phyloP scores from a whole-genome alignment of 2,888 invertebrate genomes.

The Leptopilina myrica region DNA sequence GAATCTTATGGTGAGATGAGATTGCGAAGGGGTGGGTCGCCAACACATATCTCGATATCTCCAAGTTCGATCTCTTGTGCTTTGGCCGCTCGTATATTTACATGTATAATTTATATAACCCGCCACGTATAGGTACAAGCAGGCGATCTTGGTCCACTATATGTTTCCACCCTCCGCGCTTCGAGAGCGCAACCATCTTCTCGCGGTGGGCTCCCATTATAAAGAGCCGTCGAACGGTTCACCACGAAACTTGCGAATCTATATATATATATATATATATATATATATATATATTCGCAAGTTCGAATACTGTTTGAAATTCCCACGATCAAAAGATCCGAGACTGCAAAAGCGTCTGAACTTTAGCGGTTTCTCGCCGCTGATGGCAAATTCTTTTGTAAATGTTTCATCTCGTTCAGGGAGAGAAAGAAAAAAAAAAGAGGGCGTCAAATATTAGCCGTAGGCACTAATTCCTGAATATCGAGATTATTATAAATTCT shows the following conservation, averaged over 20 bases:
- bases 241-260: conserved; percentile 48
- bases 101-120: conserved; percentile 75
- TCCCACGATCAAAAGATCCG: conserved; percentile 57
- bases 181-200: conserved; percentile 37
- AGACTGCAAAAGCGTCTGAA: conserved; percentile 31
- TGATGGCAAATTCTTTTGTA: conserved; percentile 37
- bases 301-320: conserved; percentile 50
- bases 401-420: background rate
- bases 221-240: conserved; percentile 49
- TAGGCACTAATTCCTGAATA: conserved; percentile 27
- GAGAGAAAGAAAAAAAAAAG: background rate
- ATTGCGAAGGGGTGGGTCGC: conserved; percentile 61
- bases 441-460: conserved; percentile 7
- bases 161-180: conserved; percentile 41
- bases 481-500: conserved; percentile 24
- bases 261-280: conserved; percentile 46
- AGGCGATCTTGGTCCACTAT: conserved; percentile 54
- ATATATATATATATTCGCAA: conserved; percentile 51
- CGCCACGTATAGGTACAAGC: conserved; percentile 58
- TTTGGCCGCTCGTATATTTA: conserved; percentile 71
- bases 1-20: conserved; percentile 39
- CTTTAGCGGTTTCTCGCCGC: conserved; percentile 8
- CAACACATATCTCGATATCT: conserved; percentile 72
- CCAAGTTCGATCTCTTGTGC: conserved; percentile 68
- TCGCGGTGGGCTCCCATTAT: conserved; percentile 54